Conservation (phyloP, 23 tunicate species). For the Oikopleura vanhoeffeni region DNA sequence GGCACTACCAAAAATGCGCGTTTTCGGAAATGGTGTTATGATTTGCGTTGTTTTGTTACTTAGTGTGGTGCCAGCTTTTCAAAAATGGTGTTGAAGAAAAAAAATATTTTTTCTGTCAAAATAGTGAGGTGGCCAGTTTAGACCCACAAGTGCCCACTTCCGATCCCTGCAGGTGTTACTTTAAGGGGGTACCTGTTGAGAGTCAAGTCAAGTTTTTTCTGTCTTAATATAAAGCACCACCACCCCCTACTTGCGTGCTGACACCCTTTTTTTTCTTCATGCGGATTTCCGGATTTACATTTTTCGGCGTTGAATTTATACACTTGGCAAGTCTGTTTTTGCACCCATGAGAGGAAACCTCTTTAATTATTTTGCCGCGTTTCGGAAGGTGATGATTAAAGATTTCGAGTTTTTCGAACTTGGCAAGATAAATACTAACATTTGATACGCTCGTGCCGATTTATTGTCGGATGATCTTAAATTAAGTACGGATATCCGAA, state of each 20-base stretch:
- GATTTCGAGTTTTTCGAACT: too few species aligned
- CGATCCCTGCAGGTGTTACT: neutral
- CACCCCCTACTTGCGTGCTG: too few species aligned
- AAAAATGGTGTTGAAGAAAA: too few species aligned
- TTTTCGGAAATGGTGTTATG: neutral
- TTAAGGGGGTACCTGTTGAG: too few species aligned
- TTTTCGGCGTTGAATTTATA: neutral
- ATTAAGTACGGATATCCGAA: neutral
- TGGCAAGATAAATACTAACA: too few species aligned
- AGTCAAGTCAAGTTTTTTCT: too few species aligned
- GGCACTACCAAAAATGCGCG: neutral
- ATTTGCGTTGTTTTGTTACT: neutral
- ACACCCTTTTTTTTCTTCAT: too few species aligned
- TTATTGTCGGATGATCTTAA: neutral
- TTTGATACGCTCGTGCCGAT: too few species aligned
- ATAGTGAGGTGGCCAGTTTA: too few species aligned
- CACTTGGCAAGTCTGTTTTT: neutral
- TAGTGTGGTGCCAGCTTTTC: too few species aligned
- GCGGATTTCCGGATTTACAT: constrained; percentile 1
- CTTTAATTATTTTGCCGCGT: neutral
- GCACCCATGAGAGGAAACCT: neutral
- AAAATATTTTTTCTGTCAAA: too few species aligned
- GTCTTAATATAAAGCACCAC: too few species aligned
- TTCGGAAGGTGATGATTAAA: neutral
- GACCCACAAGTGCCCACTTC: neutral